These are phyloP conservation scores for Leucania comma DNA, from an alignment of 2,888 invertebrate species.

Conservation along the genomic window DNA sequence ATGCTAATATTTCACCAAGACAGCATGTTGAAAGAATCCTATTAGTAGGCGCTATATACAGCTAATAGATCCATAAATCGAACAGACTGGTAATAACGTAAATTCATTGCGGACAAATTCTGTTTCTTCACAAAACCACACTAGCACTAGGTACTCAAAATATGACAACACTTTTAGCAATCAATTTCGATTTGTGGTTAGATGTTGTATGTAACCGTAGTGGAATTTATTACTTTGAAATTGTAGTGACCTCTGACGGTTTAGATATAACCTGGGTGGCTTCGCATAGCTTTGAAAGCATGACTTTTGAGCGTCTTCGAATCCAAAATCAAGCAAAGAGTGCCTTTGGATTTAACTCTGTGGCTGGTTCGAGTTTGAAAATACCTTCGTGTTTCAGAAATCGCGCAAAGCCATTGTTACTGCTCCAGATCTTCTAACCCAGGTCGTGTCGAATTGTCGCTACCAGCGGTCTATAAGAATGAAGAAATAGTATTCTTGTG, in stretches of 20 bases:
- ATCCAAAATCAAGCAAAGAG: no score
- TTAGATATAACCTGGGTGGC: neutral
- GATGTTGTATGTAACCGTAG: neutral
- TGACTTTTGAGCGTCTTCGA: no score
- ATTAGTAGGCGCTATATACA: neutral
- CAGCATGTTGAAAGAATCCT: neutral
- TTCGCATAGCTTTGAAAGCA: neutral
- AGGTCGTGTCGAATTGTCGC: no score
- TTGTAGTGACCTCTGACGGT: neutral
- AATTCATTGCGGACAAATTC: neutral
- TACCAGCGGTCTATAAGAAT: no score
- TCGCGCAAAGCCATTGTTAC: no score
- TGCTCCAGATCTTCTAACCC: no score
- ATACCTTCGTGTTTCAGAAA: no score
- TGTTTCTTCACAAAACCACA: slow-evolving; percentile 24
- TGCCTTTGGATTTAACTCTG: no score
- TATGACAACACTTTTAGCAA: slow-evolving; percentile 28
- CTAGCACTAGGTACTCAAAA: neutral
- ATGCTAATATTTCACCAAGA: no score
- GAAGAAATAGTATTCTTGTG: no score
- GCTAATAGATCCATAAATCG: neutral
- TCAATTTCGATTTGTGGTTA: slow-evolving; percentile 16
- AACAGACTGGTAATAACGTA: neutral
- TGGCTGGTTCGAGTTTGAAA: no score
- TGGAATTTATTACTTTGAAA: slow-evolving; percentile 4